These are phyloP conservation scores for Dysdera silvatica DNA, from an alignment of 1,140 invertebrate species.

Conservation along the genomic window DNA sequence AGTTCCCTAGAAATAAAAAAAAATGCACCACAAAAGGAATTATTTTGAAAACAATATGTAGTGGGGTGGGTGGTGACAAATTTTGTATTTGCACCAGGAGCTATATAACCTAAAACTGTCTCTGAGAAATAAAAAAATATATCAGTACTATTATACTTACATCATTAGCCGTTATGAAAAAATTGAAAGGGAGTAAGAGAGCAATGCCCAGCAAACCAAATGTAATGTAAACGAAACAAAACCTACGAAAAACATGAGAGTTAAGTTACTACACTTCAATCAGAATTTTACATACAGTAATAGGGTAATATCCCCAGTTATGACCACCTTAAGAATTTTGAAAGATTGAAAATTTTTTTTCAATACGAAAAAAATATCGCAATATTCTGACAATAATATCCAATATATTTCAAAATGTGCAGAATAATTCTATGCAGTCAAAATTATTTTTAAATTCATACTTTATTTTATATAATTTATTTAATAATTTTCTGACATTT, in stretches of 20 bases:
- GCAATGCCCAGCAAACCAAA: slow-evolving; percentile 86
- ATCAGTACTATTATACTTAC: slow-evolving; percentile 56
- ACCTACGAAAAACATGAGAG: slow-evolving; percentile 48
- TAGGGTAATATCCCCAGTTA: background rate
- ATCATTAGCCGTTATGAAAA: slow-evolving; percentile 88
- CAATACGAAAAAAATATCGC: background rate
- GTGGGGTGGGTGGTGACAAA: slow-evolving; percentile 38
- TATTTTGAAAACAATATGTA: background rate
- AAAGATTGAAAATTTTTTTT: background rate
- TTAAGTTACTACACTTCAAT: background rate
- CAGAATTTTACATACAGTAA: background rate
- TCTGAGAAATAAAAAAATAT: slow-evolving; percentile 37
- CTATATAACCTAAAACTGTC: too few species aligned
- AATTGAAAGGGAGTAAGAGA: slow-evolving; percentile 87
- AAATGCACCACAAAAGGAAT: background rate
- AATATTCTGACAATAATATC: background rate
- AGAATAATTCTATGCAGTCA: too few species aligned
- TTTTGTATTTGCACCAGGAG: slow-evolving; percentile 62
- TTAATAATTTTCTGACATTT: too few species aligned
- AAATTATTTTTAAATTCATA: too few species aligned
- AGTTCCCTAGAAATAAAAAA: background rate
- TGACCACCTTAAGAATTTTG: background rate
- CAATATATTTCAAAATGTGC: background rate
- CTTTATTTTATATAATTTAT: too few species aligned
- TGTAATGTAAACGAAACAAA: slow-evolving; percentile 63